A percentile compares a stretch with the other conserved stretches of the same genome.
These are phyloP conservation scores for Corythaixoides concolor DNA, from an alignment of 2,113 vertebrate species.

Conservation along the genomic window DNA sequence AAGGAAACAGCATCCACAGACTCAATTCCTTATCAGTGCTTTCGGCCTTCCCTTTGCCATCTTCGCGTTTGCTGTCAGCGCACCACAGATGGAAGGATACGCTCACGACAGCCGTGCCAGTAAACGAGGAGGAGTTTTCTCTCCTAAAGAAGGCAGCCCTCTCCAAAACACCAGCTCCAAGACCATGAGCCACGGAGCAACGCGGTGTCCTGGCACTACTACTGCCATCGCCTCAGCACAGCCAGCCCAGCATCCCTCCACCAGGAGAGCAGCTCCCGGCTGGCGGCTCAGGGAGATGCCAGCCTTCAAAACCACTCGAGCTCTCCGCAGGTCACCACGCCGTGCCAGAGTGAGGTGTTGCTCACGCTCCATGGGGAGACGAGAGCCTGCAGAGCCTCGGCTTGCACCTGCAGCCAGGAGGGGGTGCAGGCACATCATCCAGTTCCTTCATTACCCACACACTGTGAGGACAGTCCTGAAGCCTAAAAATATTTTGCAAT, in stretches of 20 bases:
- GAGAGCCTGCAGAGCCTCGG: fast-evolving
- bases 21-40: neutral
- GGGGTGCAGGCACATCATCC: too few species aligned
- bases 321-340: neutral
- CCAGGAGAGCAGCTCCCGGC: neutral
- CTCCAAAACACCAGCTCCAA: neutral
- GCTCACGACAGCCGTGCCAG: neutral
- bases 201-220: neutral
- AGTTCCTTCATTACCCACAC: too few species aligned
- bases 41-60: neutral
- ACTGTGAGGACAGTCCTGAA: too few species aligned
- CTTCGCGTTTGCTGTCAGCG: neutral
- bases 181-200: neutral
- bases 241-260: neutral
- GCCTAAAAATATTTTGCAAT: neutral
- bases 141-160: neutral
- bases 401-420: neutral
- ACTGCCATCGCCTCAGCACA: neutral
- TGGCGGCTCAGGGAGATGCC: neutral
- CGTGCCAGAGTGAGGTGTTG: fast-evolving
- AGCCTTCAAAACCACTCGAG: neutral
- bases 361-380: neutral
- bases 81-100: neutral
- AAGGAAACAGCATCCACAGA: neutral
- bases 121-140: neutral